phyloP scores from a whole-genome alignment of 1,140 invertebrate species.

The Tetramorium alpestre region DNA sequence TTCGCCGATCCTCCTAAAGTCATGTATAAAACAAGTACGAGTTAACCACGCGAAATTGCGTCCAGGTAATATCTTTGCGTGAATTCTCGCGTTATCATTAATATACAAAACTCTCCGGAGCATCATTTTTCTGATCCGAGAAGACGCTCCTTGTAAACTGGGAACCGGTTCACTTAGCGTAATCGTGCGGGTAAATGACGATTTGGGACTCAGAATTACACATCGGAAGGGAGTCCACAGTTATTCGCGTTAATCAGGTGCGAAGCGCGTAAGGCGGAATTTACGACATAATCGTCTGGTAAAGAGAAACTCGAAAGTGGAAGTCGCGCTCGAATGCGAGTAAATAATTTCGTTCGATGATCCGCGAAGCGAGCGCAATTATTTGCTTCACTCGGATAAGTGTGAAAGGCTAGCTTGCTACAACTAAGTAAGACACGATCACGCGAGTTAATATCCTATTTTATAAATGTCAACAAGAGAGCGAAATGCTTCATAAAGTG shows the following conservation, averaged over 20 bases:
- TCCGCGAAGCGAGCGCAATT: constrained; percentile 14
- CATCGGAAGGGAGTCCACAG: not conserved
- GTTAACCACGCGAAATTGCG: not conserved
- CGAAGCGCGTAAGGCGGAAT: constrained; percentile 48
- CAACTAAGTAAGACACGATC: not conserved
- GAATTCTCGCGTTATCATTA: constrained; percentile 32
- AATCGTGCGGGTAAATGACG: constrained; percentile 23
- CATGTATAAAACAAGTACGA: not conserved
- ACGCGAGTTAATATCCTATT: constrained; percentile 22
- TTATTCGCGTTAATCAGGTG: constrained; percentile 41
- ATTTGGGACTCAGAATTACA: constrained; percentile 15
- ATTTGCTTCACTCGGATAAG: constrained; percentile 17
- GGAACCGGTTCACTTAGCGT: constrained; percentile 23
- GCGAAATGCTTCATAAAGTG: constrained; percentile 28
- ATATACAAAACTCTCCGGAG: constrained; percentile 1
- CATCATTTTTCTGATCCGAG: constrained; percentile 7
- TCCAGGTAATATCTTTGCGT: constrained; percentile 6
- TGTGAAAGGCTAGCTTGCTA: not conserved
- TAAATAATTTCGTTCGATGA: constrained; percentile 37
- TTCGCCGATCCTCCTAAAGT: not conserved
- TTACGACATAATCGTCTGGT: constrained; percentile 44
- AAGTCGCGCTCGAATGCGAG: not conserved
- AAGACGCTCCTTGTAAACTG: not conserved
- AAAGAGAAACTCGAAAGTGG: constrained; percentile 14
- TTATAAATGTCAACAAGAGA: constrained; percentile 40